Conservation (phyloP, 2,888 invertebrate genomes). For the Cephonodes hylas region DNA sequence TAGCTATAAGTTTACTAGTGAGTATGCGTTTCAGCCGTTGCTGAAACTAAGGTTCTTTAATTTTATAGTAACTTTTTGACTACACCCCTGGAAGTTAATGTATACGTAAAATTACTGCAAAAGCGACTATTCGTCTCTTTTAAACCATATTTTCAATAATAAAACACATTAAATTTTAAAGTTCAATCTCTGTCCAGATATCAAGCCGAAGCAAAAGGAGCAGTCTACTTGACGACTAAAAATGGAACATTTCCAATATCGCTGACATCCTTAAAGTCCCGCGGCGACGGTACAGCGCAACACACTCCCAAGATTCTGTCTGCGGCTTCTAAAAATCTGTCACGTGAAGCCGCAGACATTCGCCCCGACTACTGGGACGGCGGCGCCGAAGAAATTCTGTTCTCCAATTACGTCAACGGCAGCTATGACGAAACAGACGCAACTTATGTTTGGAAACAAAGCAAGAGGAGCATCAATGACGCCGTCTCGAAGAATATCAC, state of each 20-base stretch:
- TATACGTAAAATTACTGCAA: too few species aligned
- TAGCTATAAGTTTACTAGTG: too few species aligned
- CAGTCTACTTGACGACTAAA: slow-evolving; percentile 76
- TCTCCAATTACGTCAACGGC: slow-evolving; percentile 62
- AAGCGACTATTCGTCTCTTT: not conserved
- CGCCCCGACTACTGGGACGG: slow-evolving; percentile 55
- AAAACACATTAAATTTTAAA: slow-evolving; percentile 12
- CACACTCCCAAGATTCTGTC: slow-evolving; percentile 63
- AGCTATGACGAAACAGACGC: slow-evolving; percentile 52
- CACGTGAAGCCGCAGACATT: slow-evolving; percentile 40
- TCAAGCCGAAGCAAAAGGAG: slow-evolving; percentile 66
- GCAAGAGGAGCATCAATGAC: slow-evolving; percentile 83
- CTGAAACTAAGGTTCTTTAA: too few species aligned
- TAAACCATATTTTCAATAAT: not conserved
- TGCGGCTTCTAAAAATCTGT: slow-evolving; percentile 57
- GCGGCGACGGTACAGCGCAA: slow-evolving; percentile 52
- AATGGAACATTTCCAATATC: slow-evolving; percentile 78
- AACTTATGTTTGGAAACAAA: slow-evolving; percentile 51
- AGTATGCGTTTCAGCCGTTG: too few species aligned
- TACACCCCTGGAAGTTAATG: too few species aligned
- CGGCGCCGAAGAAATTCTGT: slow-evolving; percentile 51
- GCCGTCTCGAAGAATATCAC: slow-evolving; percentile 92
- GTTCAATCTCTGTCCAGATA: slow-evolving; percentile 46
- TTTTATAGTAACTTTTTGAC: too few species aligned
- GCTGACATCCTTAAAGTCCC: slow-evolving; percentile 64